Base-by-base conservation (phyloP, 2,888 invertebrate species). In the Drosophila putrida region DNA sequence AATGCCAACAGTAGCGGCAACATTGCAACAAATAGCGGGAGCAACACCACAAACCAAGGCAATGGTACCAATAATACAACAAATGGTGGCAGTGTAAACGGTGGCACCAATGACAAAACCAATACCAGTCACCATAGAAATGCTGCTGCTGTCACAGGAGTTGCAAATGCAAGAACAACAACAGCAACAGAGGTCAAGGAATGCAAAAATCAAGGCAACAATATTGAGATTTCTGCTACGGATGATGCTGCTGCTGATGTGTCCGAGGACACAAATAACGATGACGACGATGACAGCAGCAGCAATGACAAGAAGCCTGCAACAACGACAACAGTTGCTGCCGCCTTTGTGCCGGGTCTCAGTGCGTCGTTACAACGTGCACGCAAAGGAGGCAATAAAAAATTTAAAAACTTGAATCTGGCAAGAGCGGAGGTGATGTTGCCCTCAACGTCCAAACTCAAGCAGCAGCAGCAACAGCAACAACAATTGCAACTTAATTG, bases 401-500 rank as follows among this genome's bases (percentile, higher is more conserved):
- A 91, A 82, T 91, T 91, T 62, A 90, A 91, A 83, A 91, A 91
- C 80, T 85, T 91, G 78, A 91, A 90, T 83, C 81, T 90, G 82
- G 85, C 89, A 75, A 84, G 90, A 76, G 83, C 80, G 57, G 91
- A 91, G 78, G 89, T 91, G 58, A 91, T 91, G 91, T 78, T 90
- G 80, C 91, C 91, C 57, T 91, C 91, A 33, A 91, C 91, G 49
- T 80, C 90, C 47, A 91, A 90, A 83, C 82, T 91, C 70, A 91
- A 90, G 82, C 80, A 82, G 57, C 78, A 80, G 44, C 82, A 81
- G 43, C 74, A 80, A 39, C 81, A 85, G 53, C 88, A 80, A 77
- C 88, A 80, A 77, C 86, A 87, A 73, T 78, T 85, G 68, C 83
- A 85, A 75, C 82, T 88, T 82, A 83, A 89, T 89, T 83, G 88